Evolutionary conservation across 2,797 vertebrate genomes (phyloP), one percentile per base, ranked within the genome.

Genomic region (Clamator glandarius): DNA sequence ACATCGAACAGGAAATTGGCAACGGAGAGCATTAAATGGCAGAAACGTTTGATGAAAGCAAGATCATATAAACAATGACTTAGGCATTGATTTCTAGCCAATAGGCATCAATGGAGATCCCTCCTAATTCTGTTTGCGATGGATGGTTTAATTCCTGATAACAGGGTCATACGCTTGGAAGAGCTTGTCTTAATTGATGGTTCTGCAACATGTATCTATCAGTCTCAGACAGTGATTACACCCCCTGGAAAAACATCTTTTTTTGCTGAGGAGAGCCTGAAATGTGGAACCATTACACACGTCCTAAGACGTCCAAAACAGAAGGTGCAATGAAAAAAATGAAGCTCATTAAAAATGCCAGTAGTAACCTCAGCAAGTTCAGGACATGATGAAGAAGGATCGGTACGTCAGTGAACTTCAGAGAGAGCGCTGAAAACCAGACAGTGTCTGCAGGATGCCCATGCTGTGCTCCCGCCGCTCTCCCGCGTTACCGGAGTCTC

Each of bases 161-260:
- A 91, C 66, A 81, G 82, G 76, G 75, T 89, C 94, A 81, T 72
- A 85, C 21, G 50, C 79, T 93, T 64, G 57, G 58, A 84, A 72
- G 91, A 88, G 64, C 62, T 77, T 77, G 46, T 81, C 92, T 84
- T 92, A 94, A 95, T 39, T 91, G 87, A 92, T 84, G 85, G 62
- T 39, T 88, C 85, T 88, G 85, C 61, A 87, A 44, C 84, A 57
- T 28, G 7, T 46, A 91, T 87, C 93, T 80, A 57, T 96, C 93
- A 91, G 78, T n/a, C 78, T 80, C 36, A 13, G 93, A 83, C 91
- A 94, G 87, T 89, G 92, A 96, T 96, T 95, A 61, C 78, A 91
- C 28, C 89, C 91, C 81, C 89, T 57, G 72, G 96, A 95, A 91
- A 96, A 96, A 61, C 89, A 89, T 35, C 52, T 89, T 87, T 91